These are phyloP conservation scores for Zosterops lateralis DNA, from an alignment of 2,113 vertebrate genomes.

Conservation along the genomic window DNA sequence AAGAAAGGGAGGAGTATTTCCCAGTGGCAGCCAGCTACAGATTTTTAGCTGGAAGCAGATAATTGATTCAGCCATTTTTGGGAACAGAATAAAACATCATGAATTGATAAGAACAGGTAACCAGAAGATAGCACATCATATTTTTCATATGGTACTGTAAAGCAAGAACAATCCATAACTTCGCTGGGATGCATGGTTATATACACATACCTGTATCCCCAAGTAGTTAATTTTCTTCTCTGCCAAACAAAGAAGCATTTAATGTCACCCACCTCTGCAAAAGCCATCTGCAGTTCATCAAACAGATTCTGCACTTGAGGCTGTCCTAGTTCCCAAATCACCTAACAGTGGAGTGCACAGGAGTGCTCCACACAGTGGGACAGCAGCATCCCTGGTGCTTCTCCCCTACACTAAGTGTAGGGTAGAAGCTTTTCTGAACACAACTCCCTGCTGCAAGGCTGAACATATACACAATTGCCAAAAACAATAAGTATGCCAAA, in stretches of 20 bases:
- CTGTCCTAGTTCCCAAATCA: neutral
- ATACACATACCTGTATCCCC: neutral
- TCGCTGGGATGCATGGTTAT: neutral
- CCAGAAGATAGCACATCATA: neutral
- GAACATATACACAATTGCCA: neutral
- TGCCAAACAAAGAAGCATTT: neutral
- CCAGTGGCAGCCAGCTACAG: neutral
- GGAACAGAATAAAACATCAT: neutral
- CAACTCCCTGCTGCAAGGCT: neutral
- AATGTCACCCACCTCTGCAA: neutral
- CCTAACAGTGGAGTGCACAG: neutral
- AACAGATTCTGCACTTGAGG: neutral
- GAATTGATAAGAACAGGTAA: neutral
- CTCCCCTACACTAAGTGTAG: neutral
- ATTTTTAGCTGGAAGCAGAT: neutral
- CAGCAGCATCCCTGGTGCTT: neutral
- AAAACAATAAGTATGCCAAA: neutral
- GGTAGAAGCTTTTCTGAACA: neutral
- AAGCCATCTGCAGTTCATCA: neutral
- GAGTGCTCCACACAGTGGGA: neutral
- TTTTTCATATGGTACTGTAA: neutral
- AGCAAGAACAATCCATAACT: neutral
- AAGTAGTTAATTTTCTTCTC: neutral
- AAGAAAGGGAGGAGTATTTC: neutral
- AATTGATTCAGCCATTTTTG: neutral